These are phyloP conservation scores for Chaenogobius annularis DNA, from an alignment of 2,113 vertebrate genomes.

Conservation along the genomic window DNA sequence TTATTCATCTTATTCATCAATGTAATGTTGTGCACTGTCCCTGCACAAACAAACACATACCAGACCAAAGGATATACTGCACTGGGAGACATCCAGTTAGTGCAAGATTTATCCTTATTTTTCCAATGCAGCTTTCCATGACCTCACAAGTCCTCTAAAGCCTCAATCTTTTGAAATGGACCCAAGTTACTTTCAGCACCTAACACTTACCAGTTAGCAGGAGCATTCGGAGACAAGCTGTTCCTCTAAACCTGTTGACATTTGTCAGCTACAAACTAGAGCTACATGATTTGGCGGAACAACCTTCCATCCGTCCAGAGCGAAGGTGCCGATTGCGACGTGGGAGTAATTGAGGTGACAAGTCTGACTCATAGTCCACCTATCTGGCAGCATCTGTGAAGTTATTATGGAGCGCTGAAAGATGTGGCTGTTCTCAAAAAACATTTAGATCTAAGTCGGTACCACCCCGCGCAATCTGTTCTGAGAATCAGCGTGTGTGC, in stretches of 20 bases:
- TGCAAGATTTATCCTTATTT: background rate
- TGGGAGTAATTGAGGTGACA: conserved; percentile 52
- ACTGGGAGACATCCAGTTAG: background rate
- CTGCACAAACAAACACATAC: background rate
- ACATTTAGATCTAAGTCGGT: background rate
- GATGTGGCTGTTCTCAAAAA: conserved; percentile 11
- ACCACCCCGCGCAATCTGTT: background rate
- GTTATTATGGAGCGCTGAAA: conserved; percentile 11
- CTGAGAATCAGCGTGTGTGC: background rate
- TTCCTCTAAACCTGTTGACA: conserved; percentile 32
- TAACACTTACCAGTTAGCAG: conserved; percentile 7
- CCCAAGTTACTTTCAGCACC: conserved; percentile 6
- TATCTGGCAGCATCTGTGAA: conserved; percentile 25
- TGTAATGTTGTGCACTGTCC: background rate
- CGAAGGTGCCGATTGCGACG: conserved; percentile 29
- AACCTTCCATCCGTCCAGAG: background rate
- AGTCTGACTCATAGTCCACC: conserved; percentile 39
- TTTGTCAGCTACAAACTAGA: conserved; percentile 28
- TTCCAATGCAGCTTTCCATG: background rate
- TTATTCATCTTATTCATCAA: background rate
- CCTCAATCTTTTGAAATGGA: background rate
- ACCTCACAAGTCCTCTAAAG: background rate
- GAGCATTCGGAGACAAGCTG: conserved; percentile 16
- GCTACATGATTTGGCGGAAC: conserved; percentile 38
- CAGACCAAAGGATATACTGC: background rate